phyloP scores from a whole-genome alignment of 2,113 vertebrate genomes.

The Nanorana parkeri region DNA sequence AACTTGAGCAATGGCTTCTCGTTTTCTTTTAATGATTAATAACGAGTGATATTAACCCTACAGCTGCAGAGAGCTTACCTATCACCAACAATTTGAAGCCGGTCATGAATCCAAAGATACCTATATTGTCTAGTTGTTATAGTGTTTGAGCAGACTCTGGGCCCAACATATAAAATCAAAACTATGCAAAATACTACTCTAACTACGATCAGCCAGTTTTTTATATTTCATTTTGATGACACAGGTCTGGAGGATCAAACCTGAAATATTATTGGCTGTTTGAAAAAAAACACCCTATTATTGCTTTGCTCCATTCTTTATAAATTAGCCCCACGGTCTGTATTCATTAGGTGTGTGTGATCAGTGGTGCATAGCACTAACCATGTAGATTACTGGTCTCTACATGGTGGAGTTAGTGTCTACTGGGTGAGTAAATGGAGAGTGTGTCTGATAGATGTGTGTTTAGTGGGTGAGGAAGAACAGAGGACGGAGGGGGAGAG shows the following conservation, averaged over 20 bases:
- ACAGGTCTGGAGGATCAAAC: too few species aligned
- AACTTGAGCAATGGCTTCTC: constrained; percentile 91
- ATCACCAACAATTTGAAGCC: neutral
- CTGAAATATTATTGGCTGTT: too few species aligned
- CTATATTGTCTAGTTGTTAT: too few species aligned
- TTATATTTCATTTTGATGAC: too few species aligned
- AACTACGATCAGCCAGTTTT: too few species aligned
- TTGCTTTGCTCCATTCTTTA: too few species aligned
- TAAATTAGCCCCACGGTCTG: too few species aligned
- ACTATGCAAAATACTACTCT: too few species aligned
- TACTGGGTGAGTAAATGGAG: constrained; percentile 60
- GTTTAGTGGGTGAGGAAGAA: constrained; percentile 57
- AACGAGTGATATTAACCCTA: constrained; percentile 40
- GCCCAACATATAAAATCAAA: too few species aligned
- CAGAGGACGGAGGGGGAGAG: constrained; percentile 74
- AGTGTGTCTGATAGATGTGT: constrained; percentile 40
- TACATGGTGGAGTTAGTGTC: constrained; percentile 48
- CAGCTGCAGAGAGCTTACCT: constrained; percentile 3
- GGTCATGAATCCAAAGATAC: neutral
- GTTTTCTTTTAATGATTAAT: constrained; percentile 88
- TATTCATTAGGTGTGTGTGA: too few species aligned
- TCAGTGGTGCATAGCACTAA: neutral
- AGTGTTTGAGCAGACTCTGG: too few species aligned
- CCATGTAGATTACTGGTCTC: constrained; percentile 4
- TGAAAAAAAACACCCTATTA: too few species aligned